A percentile compares a stretch with the other conserved stretches of the same genome.
Conservation (phyloP, 2,888 invertebrate genomes). For the Eulithis testata region DNA sequence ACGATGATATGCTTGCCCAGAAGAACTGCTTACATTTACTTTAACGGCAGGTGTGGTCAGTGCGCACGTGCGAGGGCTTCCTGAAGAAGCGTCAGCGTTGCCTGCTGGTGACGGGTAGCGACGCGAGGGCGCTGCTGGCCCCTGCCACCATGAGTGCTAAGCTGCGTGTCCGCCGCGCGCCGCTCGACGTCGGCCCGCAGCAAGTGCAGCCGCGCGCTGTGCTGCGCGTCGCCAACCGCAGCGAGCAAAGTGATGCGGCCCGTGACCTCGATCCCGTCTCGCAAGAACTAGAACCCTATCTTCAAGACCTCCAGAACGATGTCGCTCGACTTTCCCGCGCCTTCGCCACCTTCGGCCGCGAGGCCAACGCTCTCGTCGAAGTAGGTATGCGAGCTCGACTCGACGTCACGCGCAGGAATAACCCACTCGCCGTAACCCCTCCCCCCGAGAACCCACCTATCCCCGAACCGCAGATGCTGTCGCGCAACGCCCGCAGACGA, state of each 20-base stretch:
- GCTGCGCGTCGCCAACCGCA: slow-evolving; percentile 72
- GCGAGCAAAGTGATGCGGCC: slow-evolving; percentile 45
- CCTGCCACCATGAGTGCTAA: slow-evolving; percentile 64
- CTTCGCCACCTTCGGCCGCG: slow-evolving; percentile 67
- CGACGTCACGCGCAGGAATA: slow-evolving; percentile 43
- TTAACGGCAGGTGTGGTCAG: slow-evolving; percentile 71
- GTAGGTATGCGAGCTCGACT: slow-evolving; percentile 59
- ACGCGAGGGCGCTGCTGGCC: slow-evolving; percentile 66
- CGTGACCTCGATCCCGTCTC: slow-evolving; percentile 38
- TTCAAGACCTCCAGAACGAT: slow-evolving; percentile 69
- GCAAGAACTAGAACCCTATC: slow-evolving; percentile 61
- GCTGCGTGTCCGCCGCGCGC: slow-evolving; percentile 67
- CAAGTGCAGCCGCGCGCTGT: slow-evolving; percentile 72
- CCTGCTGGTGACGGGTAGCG: slow-evolving; percentile 61
- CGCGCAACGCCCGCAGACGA: slow-evolving; percentile 71
- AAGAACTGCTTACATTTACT: background rate
- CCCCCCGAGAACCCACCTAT: slow-evolving; percentile 19
- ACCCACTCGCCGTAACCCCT: slow-evolving; percentile 17
- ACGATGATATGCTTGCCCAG: background rate
- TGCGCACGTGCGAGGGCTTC: slow-evolving; percentile 76
- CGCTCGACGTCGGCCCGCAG: slow-evolving; percentile 58
- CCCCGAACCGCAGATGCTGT: slow-evolving; percentile 40
- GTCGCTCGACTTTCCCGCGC: slow-evolving; percentile 68
- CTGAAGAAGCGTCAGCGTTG: slow-evolving; percentile 74
- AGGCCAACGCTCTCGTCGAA: slow-evolving; percentile 62